Conservation (phyloP, 1,140 invertebrate genomes). For the Sarcophaga bullata region DNA sequence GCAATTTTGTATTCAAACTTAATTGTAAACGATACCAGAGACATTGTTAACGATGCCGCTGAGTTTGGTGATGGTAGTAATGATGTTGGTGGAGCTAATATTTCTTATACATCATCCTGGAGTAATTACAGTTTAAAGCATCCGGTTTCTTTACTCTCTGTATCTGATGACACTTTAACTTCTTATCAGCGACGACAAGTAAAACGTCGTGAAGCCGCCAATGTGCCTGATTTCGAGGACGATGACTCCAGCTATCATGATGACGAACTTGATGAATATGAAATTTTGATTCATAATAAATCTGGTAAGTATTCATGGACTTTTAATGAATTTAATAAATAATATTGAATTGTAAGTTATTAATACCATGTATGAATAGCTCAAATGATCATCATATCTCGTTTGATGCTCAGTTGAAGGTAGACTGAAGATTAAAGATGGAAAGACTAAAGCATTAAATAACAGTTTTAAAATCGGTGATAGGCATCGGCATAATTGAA, state of each 20-base stretch:
- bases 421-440: too few relatives aligned
- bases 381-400: too few relatives aligned
- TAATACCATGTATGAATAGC: too few relatives aligned
- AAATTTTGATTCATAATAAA: slow-evolving; percentile 64
- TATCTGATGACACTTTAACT: slow-evolving; percentile 21
- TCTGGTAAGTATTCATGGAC: slow-evolving; percentile 57
- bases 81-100: neutral
- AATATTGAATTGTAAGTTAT: too few relatives aligned
- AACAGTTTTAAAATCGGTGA: too few relatives aligned
- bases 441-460: too few relatives aligned
- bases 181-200: slow-evolving; percentile 13
- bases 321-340: too few relatives aligned
- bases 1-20: neutral
- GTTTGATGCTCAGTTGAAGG: too few relatives aligned
- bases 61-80: neutral
- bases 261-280: slow-evolving; percentile 60
- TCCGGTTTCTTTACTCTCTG: slow-evolving; percentile 41
- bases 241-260: slow-evolving; percentile 63
- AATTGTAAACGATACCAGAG: neutral
- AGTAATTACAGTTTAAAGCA: slow-evolving; percentile 34
- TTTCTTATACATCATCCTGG: neutral
- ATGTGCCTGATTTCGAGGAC: slow-evolving; percentile 62
- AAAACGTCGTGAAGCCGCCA: slow-evolving; percentile 55
- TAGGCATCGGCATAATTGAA: too few relatives aligned
- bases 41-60: neutral